phyloP scores from a whole-genome alignment of 2,113 vertebrate genomes.

The Pseudolaguvia tuberculata region DNA sequence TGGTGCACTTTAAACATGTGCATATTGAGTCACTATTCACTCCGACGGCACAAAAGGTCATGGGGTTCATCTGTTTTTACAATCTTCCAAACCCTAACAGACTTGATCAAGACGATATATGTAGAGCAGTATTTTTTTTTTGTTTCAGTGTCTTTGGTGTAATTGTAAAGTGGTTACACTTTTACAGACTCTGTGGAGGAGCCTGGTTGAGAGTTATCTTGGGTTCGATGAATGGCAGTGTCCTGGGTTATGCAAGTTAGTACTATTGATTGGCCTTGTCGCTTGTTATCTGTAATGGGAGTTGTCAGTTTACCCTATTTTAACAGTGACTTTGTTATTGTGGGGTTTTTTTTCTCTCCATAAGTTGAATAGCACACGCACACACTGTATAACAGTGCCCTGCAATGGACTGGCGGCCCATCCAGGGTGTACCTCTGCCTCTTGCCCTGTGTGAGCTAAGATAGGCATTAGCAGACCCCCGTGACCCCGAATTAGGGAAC shows the following conservation, averaged over 20 bases:
- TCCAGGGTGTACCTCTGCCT: too few species aligned
- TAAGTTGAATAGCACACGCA: too few species aligned
- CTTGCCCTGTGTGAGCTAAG: too few species aligned
- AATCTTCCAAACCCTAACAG: neutral
- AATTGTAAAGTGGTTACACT: slow-evolving; percentile 58
- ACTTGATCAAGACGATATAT: slow-evolving; percentile 3
- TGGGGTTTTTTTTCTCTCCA: too few species aligned
- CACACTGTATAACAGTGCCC: too few species aligned
- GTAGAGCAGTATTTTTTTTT: slow-evolving; percentile 28
- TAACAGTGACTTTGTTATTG: neutral
- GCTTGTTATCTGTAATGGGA: slow-evolving; percentile 55
- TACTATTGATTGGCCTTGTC: slow-evolving; percentile 63
- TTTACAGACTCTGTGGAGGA: slow-evolving; percentile 60
- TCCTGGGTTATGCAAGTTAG: slow-evolving; percentile 43
- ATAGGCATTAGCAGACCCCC: too few species aligned
- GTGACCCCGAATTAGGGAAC: too few species aligned
- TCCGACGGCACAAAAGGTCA: slow-evolving; percentile 22
- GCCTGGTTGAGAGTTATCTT: slow-evolving; percentile 37
- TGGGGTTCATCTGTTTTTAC: slow-evolving; percentile 13
- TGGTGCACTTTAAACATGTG: slow-evolving; percentile 1
- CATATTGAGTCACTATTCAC: neutral
- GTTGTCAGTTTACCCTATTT: slow-evolving; percentile 47
- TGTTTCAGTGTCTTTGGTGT: slow-evolving; percentile 40
- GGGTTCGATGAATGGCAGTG: slow-evolving; percentile 10
- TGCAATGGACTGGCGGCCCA: too few species aligned